Evolutionary conservation across 2,797 vertebrate species (phyloP), one percentile per base, ranked within the genome.

Genomic region (Tenualosa ilisha): DNA sequence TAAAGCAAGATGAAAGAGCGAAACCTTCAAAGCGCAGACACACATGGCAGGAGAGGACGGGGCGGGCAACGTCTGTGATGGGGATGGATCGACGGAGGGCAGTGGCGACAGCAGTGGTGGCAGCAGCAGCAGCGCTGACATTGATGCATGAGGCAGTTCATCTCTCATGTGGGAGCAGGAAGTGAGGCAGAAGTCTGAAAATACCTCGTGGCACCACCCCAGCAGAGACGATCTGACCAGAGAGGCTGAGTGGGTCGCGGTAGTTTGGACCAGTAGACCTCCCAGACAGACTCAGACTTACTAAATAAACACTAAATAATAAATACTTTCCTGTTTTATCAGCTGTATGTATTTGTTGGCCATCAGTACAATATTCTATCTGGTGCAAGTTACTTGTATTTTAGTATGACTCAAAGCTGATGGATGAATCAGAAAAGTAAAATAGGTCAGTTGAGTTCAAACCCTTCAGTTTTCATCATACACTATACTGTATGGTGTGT

Each of bases 11-110:
- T 92, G 89, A 92, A 92, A 92, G 92, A 90, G 89, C 79, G 86
- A 91, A 91, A 91, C 91, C 91, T 92, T 93, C 89, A 92, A 88
- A 89, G 89, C 90, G 90, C 83, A 89, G 85, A 89, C 22, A 54
- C 8, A 24, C 63, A 84, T 31, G 37, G 81, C 61, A 13, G 43
- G 81, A 82, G 46, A 87, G 6, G 88, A 90, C 89, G 84, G 82
- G 85, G 85, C 59, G 53, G 87, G 89, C 88, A 87, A 89, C 20
- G 91, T 87, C 1, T 79, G 72, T 79, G 72, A 79, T 79, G 72
- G 37, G 72, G 72, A 79, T 79, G 72, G 72, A 79, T 84, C 59
- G 86, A 49, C 81, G 59, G 88, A 89, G 24, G 26, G 65, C 11
- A 5, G 20, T 56, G 24, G 65, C 26, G 65, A 26, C 59, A 17